Evolutionary conservation across 2,113 vertebrate genomes (phyloP).

Genomic region (Tupaia chinensis): DNA sequence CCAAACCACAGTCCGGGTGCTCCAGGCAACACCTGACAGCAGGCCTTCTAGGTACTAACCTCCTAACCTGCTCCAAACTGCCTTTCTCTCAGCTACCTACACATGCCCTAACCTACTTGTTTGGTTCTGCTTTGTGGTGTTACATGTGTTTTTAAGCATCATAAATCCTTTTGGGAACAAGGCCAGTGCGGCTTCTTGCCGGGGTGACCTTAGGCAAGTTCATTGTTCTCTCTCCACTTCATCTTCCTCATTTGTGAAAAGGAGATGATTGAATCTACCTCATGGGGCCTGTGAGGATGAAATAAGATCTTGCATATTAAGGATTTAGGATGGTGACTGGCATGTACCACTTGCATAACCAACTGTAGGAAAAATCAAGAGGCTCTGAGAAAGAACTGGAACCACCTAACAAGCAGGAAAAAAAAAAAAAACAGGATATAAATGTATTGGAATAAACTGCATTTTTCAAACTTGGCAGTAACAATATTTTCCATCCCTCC

Average conservation of each 20-base stretch:
- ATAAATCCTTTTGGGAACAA: slow-evolving; percentile 16
- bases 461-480: neutral
- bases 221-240: neutral
- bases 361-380: neutral
- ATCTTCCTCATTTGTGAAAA: neutral
- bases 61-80: neutral
- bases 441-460: neutral
- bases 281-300: neutral
- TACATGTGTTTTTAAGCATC: neutral
- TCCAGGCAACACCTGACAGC: neutral
- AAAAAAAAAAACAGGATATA: neutral
- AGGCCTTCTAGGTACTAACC: neutral
- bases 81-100: neutral
- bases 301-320: neutral
- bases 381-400: neutral
- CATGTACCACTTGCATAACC: neutral
- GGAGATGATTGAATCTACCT: neutral
- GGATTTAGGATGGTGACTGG: neutral
- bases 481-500: neutral
- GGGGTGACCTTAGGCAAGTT: neutral
- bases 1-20: neutral
- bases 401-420: neutral
- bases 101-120: neutral
- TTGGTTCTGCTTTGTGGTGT: neutral
- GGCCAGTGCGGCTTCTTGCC: neutral